Evolutionary conservation across 2,888 invertebrate genomes (phyloP), one percentile per base, ranked within the genome.

Genomic region (Tachystola acroxantha): DNA sequence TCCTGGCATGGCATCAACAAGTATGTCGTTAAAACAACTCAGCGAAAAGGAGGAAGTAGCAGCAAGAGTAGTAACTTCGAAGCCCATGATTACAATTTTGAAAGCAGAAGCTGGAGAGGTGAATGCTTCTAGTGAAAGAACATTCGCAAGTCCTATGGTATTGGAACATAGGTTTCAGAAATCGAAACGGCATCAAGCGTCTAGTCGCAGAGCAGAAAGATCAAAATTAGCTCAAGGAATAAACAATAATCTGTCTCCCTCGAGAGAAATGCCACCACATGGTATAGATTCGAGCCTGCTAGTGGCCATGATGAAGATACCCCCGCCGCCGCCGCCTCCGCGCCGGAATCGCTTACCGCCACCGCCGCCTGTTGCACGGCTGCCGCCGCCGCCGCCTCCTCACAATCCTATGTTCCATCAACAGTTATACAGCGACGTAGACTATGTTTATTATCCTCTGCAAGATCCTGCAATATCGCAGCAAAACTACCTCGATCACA

Each of bases 401-500:
- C 96, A 95, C 64, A 92, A 96, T 43, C 94, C 95, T 46, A 93
- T 95, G 60, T 96, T 95, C 59, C 94, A 95, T 56, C 95, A 95
- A 61, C 96, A 96, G 64, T 88, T 96, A 38, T 95, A 95, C 58
- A 96, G 96, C 42, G 96, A 96, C 62, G 95, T 95, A 2, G 96
- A 96, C 74, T 96, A 95, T 62, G 96, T 96, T 5, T 95, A 96
- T 68, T 96, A 96, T 63, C 96, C 96, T 0, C 74, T 96, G 43
- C 96, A 96, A 76, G 96, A 96, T 74, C 96, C 96, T 7, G 92
- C 94, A 0, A 90, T 96, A 30, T 96, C 96, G 46, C 95, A 95
- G 64, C 96, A 96, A 70, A 96, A 96, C 67, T 96, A 96, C 75
- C 89, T 95, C 50, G 96, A 96, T 61, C 94, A 95, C 34, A 96